Percentiles rank a stretch among this genome's conserved stretches.
phyloP scores from a whole-genome alignment of 2,888 invertebrate genomes.

The Unio pictorum region DNA sequence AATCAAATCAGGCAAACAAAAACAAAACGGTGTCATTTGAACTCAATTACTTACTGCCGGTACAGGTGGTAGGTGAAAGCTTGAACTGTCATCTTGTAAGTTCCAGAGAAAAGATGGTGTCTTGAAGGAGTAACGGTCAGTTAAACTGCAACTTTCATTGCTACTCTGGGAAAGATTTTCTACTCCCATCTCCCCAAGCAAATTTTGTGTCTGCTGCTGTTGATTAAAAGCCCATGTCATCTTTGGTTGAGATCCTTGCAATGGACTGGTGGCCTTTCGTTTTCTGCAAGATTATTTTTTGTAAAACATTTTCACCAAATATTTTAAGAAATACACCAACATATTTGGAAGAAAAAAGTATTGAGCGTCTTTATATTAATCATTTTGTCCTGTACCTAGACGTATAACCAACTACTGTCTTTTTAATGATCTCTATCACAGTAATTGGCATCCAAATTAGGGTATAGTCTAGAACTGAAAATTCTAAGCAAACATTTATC shows the following conservation, averaged over 20 bases:
- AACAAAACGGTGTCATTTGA: no score
- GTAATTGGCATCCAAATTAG: no score
- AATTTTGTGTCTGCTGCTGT: conserved; percentile 35
- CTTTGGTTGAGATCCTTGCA: conserved; percentile 11
- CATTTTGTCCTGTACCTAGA: no score
- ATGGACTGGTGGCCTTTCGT: conserved; percentile 29
- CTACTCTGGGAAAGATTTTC: conserved; percentile 35
- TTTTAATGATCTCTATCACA: no score
- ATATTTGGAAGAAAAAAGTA: no score
- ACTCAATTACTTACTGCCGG: conserved; percentile 37
- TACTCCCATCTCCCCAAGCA: conserved; percentile 54
- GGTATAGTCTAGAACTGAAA: no score
- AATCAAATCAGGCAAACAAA: no score
- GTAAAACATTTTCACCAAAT: no score
- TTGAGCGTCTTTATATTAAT: no score
- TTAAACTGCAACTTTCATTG: conserved; percentile 28
- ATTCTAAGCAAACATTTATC: no score
- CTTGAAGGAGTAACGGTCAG: conserved; percentile 17
- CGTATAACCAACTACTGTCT: no score
- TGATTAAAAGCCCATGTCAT: conserved; percentile 34
- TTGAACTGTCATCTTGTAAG: conserved; percentile 5
- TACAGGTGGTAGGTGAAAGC: conserved; percentile 28
- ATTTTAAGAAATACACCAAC: no score
- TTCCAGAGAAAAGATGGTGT: conserved; percentile 32
- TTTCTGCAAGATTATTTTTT: conserved; percentile 27